Evolutionary conservation across 2,113 vertebrate genomes (phyloP).

Genomic region (Mungos mungo): DNA sequence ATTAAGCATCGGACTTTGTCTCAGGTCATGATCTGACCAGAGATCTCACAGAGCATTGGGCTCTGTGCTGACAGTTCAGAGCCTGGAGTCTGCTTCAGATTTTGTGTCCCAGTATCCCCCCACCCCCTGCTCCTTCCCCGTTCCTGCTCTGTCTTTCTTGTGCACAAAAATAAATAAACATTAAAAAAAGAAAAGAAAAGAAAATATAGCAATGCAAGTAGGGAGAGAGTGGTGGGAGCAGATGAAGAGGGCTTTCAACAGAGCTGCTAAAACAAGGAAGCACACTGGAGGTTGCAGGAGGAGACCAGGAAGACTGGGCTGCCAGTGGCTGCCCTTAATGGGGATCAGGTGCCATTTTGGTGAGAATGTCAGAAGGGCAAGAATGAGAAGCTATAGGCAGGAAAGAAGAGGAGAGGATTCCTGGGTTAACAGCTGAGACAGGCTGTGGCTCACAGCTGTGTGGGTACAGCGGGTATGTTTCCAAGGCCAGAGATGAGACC

Average conservation of each 20-base stretch:
- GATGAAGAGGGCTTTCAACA: background rate
- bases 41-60: no score
- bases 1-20: no score
- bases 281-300: background rate
- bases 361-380: background rate
- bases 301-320: background rate
- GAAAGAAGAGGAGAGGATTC: background rate
- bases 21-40: no score
- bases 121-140: no score
- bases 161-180: no score
- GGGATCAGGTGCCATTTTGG: background rate
- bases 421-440: background rate
- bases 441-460: background rate
- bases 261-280: background rate
- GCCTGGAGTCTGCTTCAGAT: no score
- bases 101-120: no score
- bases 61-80: no score
- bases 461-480: background rate
- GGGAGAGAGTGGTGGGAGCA: background rate
- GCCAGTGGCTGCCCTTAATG: no score
- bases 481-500: background rate
- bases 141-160: no score
- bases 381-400: background rate
- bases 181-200: background rate
- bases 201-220: background rate